phyloP scores from a whole-genome alignment of 2,797 vertebrate genomes.

The Sphenopsis melanotis region DNA sequence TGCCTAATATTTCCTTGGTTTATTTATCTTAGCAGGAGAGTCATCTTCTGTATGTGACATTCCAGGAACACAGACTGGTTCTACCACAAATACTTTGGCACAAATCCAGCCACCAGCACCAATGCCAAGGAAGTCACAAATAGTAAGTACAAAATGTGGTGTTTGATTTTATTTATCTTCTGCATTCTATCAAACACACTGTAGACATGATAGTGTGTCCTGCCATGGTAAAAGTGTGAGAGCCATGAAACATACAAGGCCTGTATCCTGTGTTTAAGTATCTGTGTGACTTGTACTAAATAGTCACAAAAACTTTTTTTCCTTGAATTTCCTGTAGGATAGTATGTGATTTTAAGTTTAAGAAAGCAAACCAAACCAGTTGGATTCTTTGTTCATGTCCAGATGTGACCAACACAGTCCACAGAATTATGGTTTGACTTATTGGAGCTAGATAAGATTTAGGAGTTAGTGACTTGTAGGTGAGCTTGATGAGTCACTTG shows the following conservation, averaged over 20 bases:
- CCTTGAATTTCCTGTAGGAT: neutral
- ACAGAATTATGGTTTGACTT: neutral
- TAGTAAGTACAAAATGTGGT: slow-evolving; percentile 75
- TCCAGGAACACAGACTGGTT: slow-evolving; percentile 45
- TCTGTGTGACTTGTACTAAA: neutral
- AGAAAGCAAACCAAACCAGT: neutral
- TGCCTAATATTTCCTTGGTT: neutral
- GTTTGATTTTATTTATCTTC: neutral
- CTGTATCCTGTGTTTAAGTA: neutral
- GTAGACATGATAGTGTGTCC: neutral
- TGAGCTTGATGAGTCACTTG: neutral
- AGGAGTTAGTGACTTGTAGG: neutral
- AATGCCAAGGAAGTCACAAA: slow-evolving; percentile 87
- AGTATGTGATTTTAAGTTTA: neutral
- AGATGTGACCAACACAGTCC: neutral
- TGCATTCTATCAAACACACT: neutral
- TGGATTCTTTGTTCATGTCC: neutral
- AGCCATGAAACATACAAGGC: neutral
- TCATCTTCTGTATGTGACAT: slow-evolving; percentile 60
- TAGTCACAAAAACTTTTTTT: neutral
- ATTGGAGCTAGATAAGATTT: neutral
- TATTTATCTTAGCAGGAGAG: slow-evolving; percentile 73
- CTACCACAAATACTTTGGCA: slow-evolving; percentile 76
- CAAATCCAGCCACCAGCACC: slow-evolving; percentile 85
- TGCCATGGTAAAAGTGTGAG: neutral